Base-by-base conservation (phyloP, 1,140 invertebrate genomes). In the Papilio helenus region DNA sequence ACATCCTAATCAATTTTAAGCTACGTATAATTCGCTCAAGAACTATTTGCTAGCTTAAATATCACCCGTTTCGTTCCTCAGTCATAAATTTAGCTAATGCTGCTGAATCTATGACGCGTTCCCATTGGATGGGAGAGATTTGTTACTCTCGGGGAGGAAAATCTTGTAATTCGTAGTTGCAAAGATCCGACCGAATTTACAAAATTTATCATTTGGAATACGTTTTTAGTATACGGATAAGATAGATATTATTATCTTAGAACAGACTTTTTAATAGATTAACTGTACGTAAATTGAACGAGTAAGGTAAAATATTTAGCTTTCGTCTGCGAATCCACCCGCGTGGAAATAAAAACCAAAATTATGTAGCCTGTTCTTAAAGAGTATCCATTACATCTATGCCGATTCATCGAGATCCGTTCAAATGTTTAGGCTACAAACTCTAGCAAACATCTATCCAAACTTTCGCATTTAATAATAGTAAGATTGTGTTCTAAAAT, bases 81-180 rank as follows among this genome's bases (percentile, higher is more conserved):
- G 79, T 78, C 74, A 82, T 84, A 84, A 84, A 85, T 83, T 83
- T 72, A 46, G 72, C 79, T 65, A 82, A 81, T 72, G 77, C 80
- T 82, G 61, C 77, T 26, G 55, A 7, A 26, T 55, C 79, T 58
- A 74, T 49, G 79, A 77, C 46, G 49, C 46, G 68, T 46, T 68
- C 26, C 76, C 39, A 72, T 73, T 79, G 80, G 80, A 81, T 58
- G 76, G 77, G 58, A 76, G 79, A 80, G 81, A 82, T 80, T 80
- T 68, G 79, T 49, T 82, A 77, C 76, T 61, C n/a, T 42, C 39
- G 34, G 26, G 55, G 14, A 77, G 65, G 42, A 26, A 46, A 34
- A 68, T 68, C 61, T 68, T 34, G 61, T 68, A 68, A 68, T 68
- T 68, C 61, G 61, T 29, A 34, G 61, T 29, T 14, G 26, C 61